These are phyloP conservation scores for Pseudomyrmex dendroicus DNA, from an alignment of 1,140 invertebrate genomes.

Conservation along the genomic window DNA sequence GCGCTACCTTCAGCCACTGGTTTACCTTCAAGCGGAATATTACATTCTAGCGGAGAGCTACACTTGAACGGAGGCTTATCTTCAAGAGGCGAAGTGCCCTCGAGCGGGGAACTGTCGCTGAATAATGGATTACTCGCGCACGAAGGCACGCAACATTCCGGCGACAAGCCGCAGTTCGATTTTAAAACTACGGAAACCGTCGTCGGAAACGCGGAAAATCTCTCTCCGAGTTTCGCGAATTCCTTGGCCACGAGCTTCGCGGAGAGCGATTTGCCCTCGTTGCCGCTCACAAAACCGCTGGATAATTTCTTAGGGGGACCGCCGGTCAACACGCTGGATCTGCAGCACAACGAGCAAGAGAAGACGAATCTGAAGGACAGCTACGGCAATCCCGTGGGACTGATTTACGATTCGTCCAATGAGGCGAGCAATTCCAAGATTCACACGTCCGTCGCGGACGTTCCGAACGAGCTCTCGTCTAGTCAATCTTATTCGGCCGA, in stretches of 20 bases:
- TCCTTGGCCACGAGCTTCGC: not conserved
- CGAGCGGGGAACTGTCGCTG: not conserved
- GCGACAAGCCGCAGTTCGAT: constrained; percentile 11
- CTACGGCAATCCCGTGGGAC: constrained; percentile 79
- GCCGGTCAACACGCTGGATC: constrained; percentile 77
- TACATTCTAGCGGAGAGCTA: constrained; percentile 39
- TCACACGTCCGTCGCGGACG: constrained; percentile 28
- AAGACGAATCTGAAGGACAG: constrained; percentile 80
- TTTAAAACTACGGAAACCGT: not conserved
- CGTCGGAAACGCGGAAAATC: not conserved
- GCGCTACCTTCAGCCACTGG: constrained; percentile 45
- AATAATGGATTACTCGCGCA: constrained; percentile 27
- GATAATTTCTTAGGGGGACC: constrained; percentile 62
- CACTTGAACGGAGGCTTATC: constrained; percentile 47
- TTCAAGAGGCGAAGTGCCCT: constrained; percentile 25
- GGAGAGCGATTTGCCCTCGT: not conserved
- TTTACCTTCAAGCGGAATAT: constrained; percentile 33
- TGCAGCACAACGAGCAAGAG: constrained; percentile 73
- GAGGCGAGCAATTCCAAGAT: constrained; percentile 63
- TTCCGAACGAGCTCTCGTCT: constrained; percentile 29
- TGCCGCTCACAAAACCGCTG: constrained; percentile 24
- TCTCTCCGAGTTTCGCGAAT: not conserved
- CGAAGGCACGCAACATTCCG: constrained; percentile 1
- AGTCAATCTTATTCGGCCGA: constrained; percentile 67
- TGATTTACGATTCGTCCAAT: constrained; percentile 67